A percentile compares a stretch with the other conserved stretches of the same genome.
Conservation (phyloP, 2,888 invertebrate genomes). For the Flabesymbios commensalis region DNA sequence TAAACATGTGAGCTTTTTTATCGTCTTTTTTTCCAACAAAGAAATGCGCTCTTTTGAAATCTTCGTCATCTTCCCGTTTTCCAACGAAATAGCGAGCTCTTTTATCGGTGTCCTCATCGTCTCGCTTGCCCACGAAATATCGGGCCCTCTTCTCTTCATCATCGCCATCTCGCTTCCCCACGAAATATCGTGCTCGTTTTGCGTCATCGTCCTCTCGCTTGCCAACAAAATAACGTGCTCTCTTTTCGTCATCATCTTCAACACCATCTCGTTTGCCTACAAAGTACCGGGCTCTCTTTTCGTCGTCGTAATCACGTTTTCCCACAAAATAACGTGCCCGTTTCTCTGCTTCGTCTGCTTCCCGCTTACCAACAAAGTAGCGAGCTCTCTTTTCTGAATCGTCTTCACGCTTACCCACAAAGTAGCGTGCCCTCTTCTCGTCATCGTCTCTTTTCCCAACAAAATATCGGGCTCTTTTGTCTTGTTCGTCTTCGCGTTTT, state of each 20-base stretch:
- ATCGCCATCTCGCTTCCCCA: not conserved
- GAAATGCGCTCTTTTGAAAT: not conserved
- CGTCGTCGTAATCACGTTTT: slow-evolving; percentile 17
- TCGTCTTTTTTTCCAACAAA: not conserved
- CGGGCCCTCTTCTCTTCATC: slow-evolving; percentile 3
- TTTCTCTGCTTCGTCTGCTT: slow-evolving; percentile 5
- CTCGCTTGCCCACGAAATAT: slow-evolving; percentile 17
- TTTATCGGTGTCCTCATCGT: slow-evolving; percentile 1
- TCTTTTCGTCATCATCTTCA: slow-evolving; percentile 8
- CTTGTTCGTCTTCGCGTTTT: slow-evolving; percentile 1
- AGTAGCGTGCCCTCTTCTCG: slow-evolving; percentile 6
- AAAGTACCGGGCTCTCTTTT: slow-evolving; percentile 16
- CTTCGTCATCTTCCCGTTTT: not conserved
- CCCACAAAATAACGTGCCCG: slow-evolving; percentile 22
- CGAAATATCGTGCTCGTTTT: not conserved
- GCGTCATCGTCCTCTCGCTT: not conserved
- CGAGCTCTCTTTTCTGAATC: slow-evolving; percentile 1
- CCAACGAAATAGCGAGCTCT: slow-evolving; percentile 4
- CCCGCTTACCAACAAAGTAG: slow-evolving; percentile 24
- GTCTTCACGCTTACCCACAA: slow-evolving; percentile 15
- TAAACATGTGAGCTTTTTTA: not conserved
- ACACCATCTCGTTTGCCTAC: slow-evolving; percentile 21
- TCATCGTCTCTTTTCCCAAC: slow-evolving; percentile 11
- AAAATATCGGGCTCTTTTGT: slow-evolving; percentile 6
- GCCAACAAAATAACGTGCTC: slow-evolving; percentile 23